phyloP scores from a whole-genome alignment of 1,140 invertebrate genomes.

The Neotoxoptera formosana region DNA sequence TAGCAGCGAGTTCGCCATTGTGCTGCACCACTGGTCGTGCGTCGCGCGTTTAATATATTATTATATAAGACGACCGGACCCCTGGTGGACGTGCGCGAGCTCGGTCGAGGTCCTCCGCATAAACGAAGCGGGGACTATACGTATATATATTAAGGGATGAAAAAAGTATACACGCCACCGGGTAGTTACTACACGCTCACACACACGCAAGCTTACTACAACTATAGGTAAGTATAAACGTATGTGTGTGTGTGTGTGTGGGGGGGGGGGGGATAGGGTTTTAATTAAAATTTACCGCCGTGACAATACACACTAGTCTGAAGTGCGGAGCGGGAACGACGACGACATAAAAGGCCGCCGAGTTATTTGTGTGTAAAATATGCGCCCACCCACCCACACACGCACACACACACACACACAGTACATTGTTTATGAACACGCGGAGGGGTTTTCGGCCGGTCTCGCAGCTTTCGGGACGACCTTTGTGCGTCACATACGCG shows the following conservation, averaged over 20 bases:
- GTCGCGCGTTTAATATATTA: not conserved
- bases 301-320: conserved; percentile 2
- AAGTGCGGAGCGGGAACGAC: not conserved
- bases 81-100: not conserved
- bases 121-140: not conserved
- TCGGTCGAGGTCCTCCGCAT: not conserved
- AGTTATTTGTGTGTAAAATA: conserved; percentile 33
- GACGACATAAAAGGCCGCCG: conserved; percentile 9
- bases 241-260: not conserved
- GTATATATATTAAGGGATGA: not conserved
- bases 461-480: not conserved
- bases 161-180: not conserved
- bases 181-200: not conserved
- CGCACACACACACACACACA: not conserved
- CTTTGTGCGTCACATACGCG: not conserved
- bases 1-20: not conserved
- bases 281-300: conserved; percentile 40
- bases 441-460: not conserved
- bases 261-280: not conserved
- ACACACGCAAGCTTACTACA: not conserved
- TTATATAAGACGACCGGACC: not conserved
- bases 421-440: not conserved
- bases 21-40: not conserved
- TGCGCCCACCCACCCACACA: not conserved
- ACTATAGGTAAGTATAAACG: not conserved